Conservation (phyloP, 2,113 vertebrate genomes). For the Equus quagga region DNA sequence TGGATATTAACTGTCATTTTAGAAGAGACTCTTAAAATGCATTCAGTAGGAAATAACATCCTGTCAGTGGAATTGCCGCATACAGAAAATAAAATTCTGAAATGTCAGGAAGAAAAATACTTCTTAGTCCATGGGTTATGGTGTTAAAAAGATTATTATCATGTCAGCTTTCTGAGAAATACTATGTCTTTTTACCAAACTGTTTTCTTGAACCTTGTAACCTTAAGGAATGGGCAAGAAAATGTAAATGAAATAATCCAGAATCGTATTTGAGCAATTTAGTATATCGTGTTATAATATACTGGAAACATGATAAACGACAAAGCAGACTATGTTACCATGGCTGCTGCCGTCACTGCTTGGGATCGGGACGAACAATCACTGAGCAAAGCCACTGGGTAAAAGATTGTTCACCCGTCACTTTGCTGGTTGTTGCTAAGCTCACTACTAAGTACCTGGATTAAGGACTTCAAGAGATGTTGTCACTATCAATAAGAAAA, state of each 20-base stretch:
- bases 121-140: background rate
- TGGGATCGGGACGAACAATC: background rate
- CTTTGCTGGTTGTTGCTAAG: background rate
- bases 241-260: background rate
- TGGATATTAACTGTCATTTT: background rate
- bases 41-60: background rate
- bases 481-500: background rate
- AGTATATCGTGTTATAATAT: background rate
- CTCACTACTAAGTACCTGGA: background rate
- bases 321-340: background rate
- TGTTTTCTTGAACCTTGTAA: background rate
- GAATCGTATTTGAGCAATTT: background rate
- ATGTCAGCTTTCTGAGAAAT: conserved; percentile 21
- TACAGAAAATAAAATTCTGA: background rate
- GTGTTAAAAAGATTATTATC: background rate
- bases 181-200: background rate
- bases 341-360: background rate
- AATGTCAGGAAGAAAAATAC: background rate
- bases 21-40: conserved; percentile 32
- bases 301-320: background rate
- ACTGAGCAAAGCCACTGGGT: background rate
- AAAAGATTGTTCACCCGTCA: background rate
- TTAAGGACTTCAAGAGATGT: background rate
- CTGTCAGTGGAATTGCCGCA: background rate
- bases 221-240: conserved; percentile 20